Evolutionary conservation across 2,888 invertebrate genomes (phyloP).

Genomic region (Lordiphosa fenestrarum): DNA sequence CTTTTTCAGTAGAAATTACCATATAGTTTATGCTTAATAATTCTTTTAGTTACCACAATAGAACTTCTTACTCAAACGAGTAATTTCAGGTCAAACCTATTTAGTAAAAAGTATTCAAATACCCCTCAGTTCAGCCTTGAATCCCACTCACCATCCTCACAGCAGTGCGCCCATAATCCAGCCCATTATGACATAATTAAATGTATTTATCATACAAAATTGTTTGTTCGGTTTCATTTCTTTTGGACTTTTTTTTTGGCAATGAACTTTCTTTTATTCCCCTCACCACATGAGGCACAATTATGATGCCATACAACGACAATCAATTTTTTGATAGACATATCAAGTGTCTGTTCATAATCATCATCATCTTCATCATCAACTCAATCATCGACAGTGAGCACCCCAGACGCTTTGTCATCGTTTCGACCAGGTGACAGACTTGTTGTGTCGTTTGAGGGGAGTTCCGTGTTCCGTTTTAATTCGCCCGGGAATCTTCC

Average conservation of each 20-base stretch:
- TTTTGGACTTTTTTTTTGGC: conserved; percentile 26
- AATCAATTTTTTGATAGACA: conserved; percentile 51
- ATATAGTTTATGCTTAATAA: no score
- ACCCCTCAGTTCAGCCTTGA: no score
- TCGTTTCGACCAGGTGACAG: conserved; percentile 15
- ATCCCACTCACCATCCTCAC: conserved; percentile 2
- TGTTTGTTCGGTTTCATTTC: conserved; percentile 29
- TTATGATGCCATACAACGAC: conserved; percentile 32
- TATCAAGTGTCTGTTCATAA: conserved; percentile 55
- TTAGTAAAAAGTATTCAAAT: no score
- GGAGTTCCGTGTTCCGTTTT: background rate
- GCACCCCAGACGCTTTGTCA: conserved; percentile 16
- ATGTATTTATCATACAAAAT: conserved; percentile 33
- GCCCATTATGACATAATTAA: conserved; percentile 51
- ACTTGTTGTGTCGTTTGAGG: conserved; percentile 1
- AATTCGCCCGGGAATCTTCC: conserved; percentile 14
- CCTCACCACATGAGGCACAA: conserved; percentile 40
- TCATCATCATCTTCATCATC: conserved; percentile 23
- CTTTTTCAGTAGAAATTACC: no score
- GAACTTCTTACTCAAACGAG: no score
- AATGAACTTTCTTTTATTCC: conserved; percentile 64
- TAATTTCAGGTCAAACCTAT: no score
- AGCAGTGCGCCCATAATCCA: conserved; percentile 25
- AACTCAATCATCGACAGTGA: conserved; percentile 11
- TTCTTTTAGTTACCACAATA: no score